A percentile compares a stretch with the other conserved stretches of the same genome.
phyloP scores from a whole-genome alignment of 2,888 invertebrate species.

The Dasysyrphus albostriatus region DNA sequence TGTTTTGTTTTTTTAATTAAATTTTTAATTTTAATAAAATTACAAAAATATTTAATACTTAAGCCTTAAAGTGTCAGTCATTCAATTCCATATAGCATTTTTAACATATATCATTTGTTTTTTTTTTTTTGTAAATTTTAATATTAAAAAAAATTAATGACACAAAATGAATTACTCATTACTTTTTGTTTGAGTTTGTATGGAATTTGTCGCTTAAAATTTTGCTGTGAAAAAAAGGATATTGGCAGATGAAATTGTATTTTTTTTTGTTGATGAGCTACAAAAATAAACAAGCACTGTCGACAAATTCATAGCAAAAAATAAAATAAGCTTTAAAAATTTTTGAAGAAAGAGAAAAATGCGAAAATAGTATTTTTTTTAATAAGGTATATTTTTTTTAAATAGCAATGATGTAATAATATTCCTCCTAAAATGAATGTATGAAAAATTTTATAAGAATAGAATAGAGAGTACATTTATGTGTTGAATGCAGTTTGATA shows the following conservation, averaged over 20 bases:
- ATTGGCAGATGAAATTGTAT: slow-evolving; percentile 50
- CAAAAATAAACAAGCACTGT: slow-evolving; percentile 59
- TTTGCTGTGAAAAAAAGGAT: slow-evolving; percentile 31
- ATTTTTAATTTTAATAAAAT: slow-evolving; percentile 12
- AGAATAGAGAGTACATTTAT: background rate
- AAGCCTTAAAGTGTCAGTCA: slow-evolving; percentile 83
- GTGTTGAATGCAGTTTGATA: too few relatives aligned
- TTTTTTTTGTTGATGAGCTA: slow-evolving; percentile 9
- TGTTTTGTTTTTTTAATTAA: slow-evolving; percentile 45
- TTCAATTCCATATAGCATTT: slow-evolving; percentile 79
- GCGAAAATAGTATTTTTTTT: background rate
- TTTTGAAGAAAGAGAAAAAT: background rate
- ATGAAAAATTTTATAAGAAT: too few relatives aligned
- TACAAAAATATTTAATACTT: slow-evolving; percentile 70
- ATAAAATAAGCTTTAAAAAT: slow-evolving; percentile 21
- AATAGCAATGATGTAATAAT: too few relatives aligned
- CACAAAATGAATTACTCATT: slow-evolving; percentile 4
- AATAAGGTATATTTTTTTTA: too few relatives aligned
- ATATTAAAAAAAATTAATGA: slow-evolving; percentile 10
- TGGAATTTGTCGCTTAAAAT: slow-evolving; percentile 34
- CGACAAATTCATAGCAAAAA: slow-evolving; percentile 67
- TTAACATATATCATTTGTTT: slow-evolving; percentile 29
- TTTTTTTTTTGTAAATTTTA: background rate
- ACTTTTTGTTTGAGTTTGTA: slow-evolving; percentile 25
- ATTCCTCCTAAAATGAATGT: too few relatives aligned